Conservation (phyloP, 2,888 invertebrate genomes). For the Mesochorus sp. region DNA sequence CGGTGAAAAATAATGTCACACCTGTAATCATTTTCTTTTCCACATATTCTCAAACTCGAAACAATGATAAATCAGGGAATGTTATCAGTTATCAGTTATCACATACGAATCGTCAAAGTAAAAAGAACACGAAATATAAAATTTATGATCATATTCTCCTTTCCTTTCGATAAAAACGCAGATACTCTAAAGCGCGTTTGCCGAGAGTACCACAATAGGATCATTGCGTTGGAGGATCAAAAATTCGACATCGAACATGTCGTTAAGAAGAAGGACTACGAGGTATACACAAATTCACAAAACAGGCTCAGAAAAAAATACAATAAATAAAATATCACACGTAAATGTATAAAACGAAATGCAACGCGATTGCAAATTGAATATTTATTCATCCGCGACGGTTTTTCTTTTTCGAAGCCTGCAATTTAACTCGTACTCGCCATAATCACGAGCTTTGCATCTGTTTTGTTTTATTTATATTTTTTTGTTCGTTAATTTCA, state of each 20-base stretch:
- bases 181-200: constrained; percentile 89
- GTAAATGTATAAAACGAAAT: too few species aligned
- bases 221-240: constrained; percentile 93
- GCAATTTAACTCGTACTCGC: constrained; percentile 46
- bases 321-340: too few species aligned
- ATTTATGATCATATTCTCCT: constrained; percentile 12
- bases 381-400: constrained; percentile 29
- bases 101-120: background rate
- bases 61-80: too few species aligned
- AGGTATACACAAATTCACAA: too few species aligned
- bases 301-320: too few species aligned
- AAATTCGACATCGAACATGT: constrained; percentile 99
- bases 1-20: background rate
- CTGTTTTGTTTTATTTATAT: constrained; percentile 18
- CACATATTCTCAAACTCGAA: background rate
- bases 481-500: background rate
- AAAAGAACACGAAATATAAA: background rate
- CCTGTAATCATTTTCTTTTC: background rate
- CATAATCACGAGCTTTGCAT: constrained; percentile 62
- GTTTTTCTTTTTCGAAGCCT: constrained; percentile 38
- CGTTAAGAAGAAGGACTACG: constrained; percentile 99
- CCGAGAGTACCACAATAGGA: constrained; percentile 94
- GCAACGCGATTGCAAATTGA: constrained; percentile 8
- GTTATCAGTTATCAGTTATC: too few species aligned
- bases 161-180: constrained; percentile 81